Evolutionary conservation across 2,113 vertebrate genomes (phyloP), one percentile per base, ranked within the genome.

Genomic region (Apodemus speciosus): DNA sequence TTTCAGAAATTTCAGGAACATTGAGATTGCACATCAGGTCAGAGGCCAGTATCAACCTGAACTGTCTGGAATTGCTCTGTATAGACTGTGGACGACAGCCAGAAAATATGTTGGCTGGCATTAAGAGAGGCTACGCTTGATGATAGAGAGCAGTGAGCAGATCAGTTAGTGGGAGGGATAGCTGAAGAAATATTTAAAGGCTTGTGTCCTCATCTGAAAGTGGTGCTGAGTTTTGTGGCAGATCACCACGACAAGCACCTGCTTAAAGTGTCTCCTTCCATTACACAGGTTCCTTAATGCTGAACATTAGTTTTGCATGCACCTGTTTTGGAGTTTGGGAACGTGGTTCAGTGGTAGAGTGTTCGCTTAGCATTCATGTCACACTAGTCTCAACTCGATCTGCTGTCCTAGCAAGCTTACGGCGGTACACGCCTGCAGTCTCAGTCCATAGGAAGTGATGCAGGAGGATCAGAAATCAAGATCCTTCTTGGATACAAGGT

Each of bases 251-350:
- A 56, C 25, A 86, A 92, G 83, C 73, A 38, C 13, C 7, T 62
- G 56, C 6, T 88, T 27, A 4, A 64, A 46, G 60, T 46, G 2
- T 64, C 27, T 40, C 81, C 27, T 27, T 43, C 20, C 30, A 4
- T 14, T 49, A 9, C 14, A 51, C 1, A 76, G 32, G 25, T 88
- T 91, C 80, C 16, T 66, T 27, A 77, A 13, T 6, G 56, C 3
- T 43, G 25, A 77, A 84, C 56, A 32, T 72, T 66, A 76, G 53
- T 66, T 90, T 93, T 40, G 3, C 66, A 89, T 72, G 73, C 88
- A 43, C 77, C 43, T 18, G 60, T 49, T 75, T 86, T 84, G 32
- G 35, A 21, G 21, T 7, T 49, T 71, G 35, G 35, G 0, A 10
- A 53, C 10, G 21, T 69, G 64, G 46, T 68, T 53, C 32, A 69